Percentiles rank a stretch among this genome's conserved stretches.
These are phyloP conservation scores for Synergus japonicus DNA, from an alignment of 2,888 invertebrate genomes.

Conservation along the genomic window DNA sequence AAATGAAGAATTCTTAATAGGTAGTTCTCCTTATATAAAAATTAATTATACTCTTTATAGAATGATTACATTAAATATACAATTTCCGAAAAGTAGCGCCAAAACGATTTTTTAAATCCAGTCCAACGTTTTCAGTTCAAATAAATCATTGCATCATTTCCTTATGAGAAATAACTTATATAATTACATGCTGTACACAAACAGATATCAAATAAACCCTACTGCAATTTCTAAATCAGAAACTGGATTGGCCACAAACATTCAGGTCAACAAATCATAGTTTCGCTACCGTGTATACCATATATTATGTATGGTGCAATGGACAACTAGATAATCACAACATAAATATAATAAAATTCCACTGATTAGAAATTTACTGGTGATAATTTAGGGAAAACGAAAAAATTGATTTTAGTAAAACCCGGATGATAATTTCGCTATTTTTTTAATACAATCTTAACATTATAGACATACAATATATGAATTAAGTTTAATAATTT, in stretches of 20 bases:
- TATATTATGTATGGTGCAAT: constrained; percentile 48
- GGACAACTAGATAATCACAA: neutral
- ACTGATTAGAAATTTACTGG: neutral
- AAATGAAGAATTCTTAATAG: neutral
- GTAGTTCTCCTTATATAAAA: too few species aligned
- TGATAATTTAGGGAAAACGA: neutral
- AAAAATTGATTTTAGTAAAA: neutral
- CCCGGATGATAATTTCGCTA: neutral
- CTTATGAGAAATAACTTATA: neutral
- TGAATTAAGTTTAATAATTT: neutral
- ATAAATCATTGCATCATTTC: neutral
- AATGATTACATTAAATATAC: neutral
- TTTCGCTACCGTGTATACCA: constrained; percentile 6
- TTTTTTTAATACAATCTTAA: too few species aligned
- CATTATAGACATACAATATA: too few species aligned
- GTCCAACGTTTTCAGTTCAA: neutral
- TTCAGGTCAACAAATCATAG: constrained; percentile 42
- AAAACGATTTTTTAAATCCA: neutral
- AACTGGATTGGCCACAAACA: constrained; percentile 50
- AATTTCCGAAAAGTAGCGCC: too few species aligned
- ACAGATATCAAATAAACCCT: neutral
- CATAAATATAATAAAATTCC: neutral
- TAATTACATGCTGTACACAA: neutral
- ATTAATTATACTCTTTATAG: neutral
- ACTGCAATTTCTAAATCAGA: constrained; percentile 27